Evolutionary conservation across 2,113 vertebrate species (phyloP).

Genomic region (Anolis carolinensis): DNA sequence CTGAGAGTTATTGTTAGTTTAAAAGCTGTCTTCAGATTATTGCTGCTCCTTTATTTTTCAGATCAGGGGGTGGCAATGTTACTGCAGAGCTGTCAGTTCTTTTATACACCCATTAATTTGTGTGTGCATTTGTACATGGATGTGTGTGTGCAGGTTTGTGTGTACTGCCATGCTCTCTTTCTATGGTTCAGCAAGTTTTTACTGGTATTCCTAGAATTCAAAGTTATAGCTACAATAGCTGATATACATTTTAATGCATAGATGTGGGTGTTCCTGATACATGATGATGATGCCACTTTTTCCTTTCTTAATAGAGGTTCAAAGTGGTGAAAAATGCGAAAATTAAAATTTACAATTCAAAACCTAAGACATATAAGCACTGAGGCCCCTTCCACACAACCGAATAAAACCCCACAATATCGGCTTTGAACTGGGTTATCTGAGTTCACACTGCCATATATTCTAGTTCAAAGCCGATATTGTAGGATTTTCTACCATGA

Average conservation of each 20-base stretch:
- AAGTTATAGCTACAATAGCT: not conserved
- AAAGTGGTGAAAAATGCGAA: no score
- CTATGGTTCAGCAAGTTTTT: not conserved
- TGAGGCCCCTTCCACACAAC: no score
- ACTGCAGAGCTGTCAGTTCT: not conserved
- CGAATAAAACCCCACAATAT: no score
- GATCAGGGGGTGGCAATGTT: no score
- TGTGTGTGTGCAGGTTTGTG: not conserved
- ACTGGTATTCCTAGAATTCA: not conserved
- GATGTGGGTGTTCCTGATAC: not conserved
- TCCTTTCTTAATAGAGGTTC: no score
- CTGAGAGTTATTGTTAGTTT: not conserved
- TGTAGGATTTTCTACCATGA: no score
- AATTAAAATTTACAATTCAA: no score
- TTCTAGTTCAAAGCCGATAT: no score
- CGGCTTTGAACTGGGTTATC: no score
- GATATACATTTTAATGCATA: not conserved
- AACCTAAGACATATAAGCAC: no score
- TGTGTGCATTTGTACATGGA: not conserved
- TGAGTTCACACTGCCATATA: no score
- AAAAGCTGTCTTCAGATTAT: not conserved
- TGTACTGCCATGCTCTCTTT: not conserved
- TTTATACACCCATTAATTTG: not conserved
- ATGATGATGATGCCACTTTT: not conserved
- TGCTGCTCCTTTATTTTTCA: no score